These are phyloP conservation scores for Aphidius gifuensis DNA, from an alignment of 1,140 invertebrate species.

Conservation along the genomic window DNA sequence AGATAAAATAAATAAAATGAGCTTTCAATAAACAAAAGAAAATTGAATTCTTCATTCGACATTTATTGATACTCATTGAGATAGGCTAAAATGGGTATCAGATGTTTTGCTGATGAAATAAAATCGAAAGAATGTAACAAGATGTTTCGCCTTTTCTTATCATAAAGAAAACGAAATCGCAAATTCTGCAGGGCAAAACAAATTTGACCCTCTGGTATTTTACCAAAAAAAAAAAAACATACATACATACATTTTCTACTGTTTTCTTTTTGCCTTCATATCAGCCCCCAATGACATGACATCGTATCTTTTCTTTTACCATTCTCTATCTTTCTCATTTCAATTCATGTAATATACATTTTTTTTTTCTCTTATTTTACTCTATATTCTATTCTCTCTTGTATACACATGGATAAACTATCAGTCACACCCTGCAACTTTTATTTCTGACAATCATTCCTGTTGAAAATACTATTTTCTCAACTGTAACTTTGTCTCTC, in stretches of 20 bases:
- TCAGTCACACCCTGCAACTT: constrained; percentile 49
- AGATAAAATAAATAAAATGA: too few relatives aligned
- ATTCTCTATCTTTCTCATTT: constrained; percentile 19
- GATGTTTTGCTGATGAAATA: constrained; percentile 34
- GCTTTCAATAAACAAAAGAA: background rate
- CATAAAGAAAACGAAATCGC: constrained; percentile 18
- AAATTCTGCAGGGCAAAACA: constrained; percentile 10
- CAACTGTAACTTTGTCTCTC: too few relatives aligned
- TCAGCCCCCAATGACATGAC: constrained; percentile 13
- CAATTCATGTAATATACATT: constrained; percentile 22
- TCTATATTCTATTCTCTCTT: constrained; percentile 19
- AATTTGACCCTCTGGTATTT: constrained; percentile 26
- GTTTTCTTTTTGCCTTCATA: constrained; percentile 32
- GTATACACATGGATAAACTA: constrained; percentile 38
- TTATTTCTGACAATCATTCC: constrained; percentile 46
- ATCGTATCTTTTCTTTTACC: constrained; percentile 8
- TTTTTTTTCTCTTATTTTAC: too few relatives aligned
- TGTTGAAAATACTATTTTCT: background rate
- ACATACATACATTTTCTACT: constrained; percentile 23
- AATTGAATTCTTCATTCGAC: constrained; percentile 11
- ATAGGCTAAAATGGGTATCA: constrained; percentile 17
- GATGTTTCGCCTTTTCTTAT: constrained; percentile 30
- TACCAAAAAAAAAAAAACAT: constrained; percentile 4
- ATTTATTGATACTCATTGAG: too few relatives aligned
- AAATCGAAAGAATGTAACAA: constrained; percentile 38